Percentiles rank a stretch among this genome's conserved stretches.
These are phyloP conservation scores for Patiria pectinifera DNA, from an alignment of 53 echinoderm and acorn worm species.

Conservation along the genomic window DNA sequence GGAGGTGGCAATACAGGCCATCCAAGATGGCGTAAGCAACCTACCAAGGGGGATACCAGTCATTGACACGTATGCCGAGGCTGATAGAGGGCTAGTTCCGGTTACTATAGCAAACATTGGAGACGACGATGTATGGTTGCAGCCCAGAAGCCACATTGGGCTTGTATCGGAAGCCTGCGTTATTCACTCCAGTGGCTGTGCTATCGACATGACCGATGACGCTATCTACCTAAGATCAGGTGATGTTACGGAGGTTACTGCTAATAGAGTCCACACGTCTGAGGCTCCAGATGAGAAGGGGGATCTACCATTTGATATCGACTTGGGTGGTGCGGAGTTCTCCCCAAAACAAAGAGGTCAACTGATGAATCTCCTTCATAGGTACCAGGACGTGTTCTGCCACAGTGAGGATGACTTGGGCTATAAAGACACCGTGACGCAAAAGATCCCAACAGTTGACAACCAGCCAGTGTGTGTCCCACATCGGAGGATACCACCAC, in stretches of 20 bases:
- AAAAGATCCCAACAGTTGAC: slow-evolving; percentile 32
- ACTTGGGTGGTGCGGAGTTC: not conserved
- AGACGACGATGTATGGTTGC: slow-evolving; percentile 55
- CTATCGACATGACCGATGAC: not conserved
- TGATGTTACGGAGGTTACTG: not conserved
- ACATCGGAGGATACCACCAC: slow-evolving; percentile 64
- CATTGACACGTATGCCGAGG: slow-evolving; percentile 10
- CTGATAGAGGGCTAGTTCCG: slow-evolving; percentile 42
- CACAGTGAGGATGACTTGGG: slow-evolving; percentile 61
- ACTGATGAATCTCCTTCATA: slow-evolving; percentile 21
- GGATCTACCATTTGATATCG: slow-evolving; percentile 9
- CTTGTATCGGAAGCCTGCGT: not conserved
- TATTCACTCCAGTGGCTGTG: not conserved
- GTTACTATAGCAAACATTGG: slow-evolving; percentile 38
- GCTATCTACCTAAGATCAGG: not conserved
- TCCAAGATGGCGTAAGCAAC: not conserved
- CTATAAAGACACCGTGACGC: slow-evolving; percentile 45
- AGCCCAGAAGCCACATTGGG: slow-evolving; percentile 44
- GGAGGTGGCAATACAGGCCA: slow-evolving; percentile 36
- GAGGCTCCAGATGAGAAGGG: not conserved
- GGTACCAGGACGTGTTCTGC: slow-evolving; percentile 48
- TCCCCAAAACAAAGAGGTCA: not conserved
- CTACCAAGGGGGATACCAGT: slow-evolving; percentile 59
- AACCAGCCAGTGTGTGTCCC: slow-evolving; percentile 48
- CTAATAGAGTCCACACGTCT: not conserved